Evolutionary conservation across 1,140 invertebrate genomes (phyloP), one percentile per base, ranked within the genome.

Genomic region (Papilio aristodemus): DNA sequence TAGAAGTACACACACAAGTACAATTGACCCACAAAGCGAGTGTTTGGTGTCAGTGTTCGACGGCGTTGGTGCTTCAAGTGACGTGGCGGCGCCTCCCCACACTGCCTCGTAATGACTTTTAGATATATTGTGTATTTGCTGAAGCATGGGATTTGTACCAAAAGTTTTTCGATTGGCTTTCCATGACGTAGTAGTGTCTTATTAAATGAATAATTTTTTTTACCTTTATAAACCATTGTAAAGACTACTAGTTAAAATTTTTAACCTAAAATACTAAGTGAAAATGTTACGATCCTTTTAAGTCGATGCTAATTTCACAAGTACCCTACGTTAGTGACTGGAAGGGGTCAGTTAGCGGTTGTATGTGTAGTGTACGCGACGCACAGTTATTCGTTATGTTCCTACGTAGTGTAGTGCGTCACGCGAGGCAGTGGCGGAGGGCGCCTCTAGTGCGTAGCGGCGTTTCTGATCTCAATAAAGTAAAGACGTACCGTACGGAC

Each of bases 381-480:
- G 69, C 62, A 67, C 69, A 67, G 60, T 32, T 67, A 39, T 37
- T 64, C 57, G 57, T 50, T 64, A 64, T 67, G 70, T 71, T 71
- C 70, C 70, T 71, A 71, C 37, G 25, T 64, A 64, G 62, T 32
- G 11, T 64, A 64, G 32, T 60, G 59, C 38, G 25, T 62, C 19
- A 46, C 6, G 60, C 9, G 10, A 73, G 75, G 76, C 75, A 75
- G 78, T 71, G 68, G 71, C 38, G 69, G 60, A 10, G 38, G 25
- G 4, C 7, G 75, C 73, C 76, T 71, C 72, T 85, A 85, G 85
- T 86, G 86, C 84, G 80, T 85, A 86, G 85, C 79, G 86, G 85
- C 83, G 83, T 86, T 86, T 85, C 83, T 91, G 89, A 91, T 91
- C 89, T 91, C 89, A 91, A 75, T 91, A 87, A 79, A 89, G 84